phyloP scores from a whole-genome alignment of 2,888 invertebrate genomes.

The Lithosia quadra region DNA sequence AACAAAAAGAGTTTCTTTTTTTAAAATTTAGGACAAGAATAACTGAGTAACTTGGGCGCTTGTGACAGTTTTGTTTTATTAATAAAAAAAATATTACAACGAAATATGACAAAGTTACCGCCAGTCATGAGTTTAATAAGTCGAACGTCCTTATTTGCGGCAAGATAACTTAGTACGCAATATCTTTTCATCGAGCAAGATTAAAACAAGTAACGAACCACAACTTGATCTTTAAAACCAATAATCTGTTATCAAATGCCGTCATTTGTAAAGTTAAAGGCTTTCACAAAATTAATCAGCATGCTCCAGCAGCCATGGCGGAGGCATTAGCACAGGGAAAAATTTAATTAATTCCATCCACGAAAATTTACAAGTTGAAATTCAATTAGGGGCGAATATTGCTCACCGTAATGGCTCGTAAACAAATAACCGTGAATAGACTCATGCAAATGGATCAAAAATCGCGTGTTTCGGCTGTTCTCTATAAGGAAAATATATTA shows the following conservation, averaged over 20 bases:
- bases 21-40: background rate
- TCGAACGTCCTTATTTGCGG: background rate
- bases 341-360: constrained; percentile 79
- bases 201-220: constrained; percentile 32
- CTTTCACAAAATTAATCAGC: constrained; percentile 72
- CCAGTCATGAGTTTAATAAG: background rate
- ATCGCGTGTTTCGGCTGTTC: constrained; percentile 82
- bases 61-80: background rate
- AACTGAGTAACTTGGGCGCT: background rate
- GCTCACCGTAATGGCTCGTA: constrained; percentile 75
- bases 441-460: constrained; percentile 84
- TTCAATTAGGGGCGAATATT: constrained; percentile 80
- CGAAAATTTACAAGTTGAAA: constrained; percentile 79
- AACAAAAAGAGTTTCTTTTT: background rate
- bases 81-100: background rate
- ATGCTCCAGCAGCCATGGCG: constrained; percentile 59
- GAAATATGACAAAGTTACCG: background rate
- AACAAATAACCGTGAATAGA: constrained; percentile 77
- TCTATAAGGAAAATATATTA: constrained; percentile 84
- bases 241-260: constrained; percentile 64
- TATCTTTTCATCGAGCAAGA: constrained; percentile 12
- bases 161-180: constrained; percentile 18
- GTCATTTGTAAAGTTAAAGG: constrained; percentile 71
- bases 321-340: constrained; percentile 66
- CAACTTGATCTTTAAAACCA: constrained; percentile 43